Percentiles rank a stretch among this genome's conserved stretches.
Evolutionary conservation across 2,888 invertebrate species (phyloP).

Genomic region (Stramonita haemastoma): DNA sequence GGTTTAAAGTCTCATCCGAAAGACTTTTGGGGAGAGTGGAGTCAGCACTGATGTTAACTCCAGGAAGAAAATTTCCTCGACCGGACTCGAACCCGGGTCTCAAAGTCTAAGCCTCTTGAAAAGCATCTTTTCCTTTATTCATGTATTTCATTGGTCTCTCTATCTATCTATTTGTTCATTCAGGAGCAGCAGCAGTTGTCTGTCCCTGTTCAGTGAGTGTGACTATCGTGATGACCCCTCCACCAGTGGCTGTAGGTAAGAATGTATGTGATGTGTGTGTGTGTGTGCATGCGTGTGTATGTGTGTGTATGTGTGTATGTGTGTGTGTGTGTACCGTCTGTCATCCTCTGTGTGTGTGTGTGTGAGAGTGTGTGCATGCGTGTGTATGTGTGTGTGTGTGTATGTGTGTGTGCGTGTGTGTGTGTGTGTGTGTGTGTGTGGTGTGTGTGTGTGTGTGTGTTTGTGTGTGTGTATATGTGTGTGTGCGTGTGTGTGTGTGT

Average conservation of each 20-base stretch:
- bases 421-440: neutral
- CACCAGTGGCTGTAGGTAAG: constrained; percentile 70
- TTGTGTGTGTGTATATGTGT: neutral
- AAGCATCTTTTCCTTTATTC: neutral
- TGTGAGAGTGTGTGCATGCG: neutral
- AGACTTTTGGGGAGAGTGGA: no score
- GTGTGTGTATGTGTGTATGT: neutral
- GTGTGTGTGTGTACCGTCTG: neutral
- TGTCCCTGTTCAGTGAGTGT: constrained; percentile 63
- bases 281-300: neutral
- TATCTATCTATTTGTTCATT: neutral
- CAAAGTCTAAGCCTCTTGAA: no score
- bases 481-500: no score
- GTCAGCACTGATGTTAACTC: no score
- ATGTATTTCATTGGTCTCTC: neutral
- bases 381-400: neutral
- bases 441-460: neutral
- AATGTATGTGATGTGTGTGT: neutral
- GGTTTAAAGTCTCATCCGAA: no score
- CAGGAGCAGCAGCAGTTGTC: constrained; percentile 61
- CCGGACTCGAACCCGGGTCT: no score
- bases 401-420: neutral
- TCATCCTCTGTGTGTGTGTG: neutral
- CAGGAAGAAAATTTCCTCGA: no score
- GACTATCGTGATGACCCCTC: constrained; percentile 66